Conservation (phyloP, 2,888 invertebrate genomes). For the Eretmocerus hayati region DNA sequence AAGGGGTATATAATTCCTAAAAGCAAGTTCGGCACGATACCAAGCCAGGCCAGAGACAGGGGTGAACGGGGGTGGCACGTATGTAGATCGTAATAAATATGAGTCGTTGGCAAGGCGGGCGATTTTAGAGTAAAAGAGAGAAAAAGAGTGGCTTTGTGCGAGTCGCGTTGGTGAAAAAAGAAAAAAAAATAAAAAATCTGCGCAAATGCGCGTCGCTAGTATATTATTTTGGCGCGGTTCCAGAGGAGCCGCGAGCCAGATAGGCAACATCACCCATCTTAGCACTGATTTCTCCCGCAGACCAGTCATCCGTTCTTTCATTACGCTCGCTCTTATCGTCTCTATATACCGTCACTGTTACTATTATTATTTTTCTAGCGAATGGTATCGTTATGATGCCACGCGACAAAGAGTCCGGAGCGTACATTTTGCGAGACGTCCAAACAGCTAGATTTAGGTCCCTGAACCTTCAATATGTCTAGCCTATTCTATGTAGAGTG, state of each 20-base stretch:
- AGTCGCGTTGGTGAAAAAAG: not conserved
- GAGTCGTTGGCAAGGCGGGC: slow-evolving; percentile 20
- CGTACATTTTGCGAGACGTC: too few relatives aligned
- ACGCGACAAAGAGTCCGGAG: too few relatives aligned
- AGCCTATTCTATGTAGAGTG: too few relatives aligned
- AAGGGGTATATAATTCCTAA: slow-evolving; percentile 5
- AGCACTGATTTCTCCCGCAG: slow-evolving; percentile 30
- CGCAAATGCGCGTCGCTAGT: slow-evolving; percentile 37
- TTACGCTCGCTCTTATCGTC: too few relatives aligned
- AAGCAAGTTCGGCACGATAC: not conserved
- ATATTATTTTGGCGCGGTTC: slow-evolving; percentile 46
- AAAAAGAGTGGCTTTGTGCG: not conserved
- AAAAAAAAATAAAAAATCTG: slow-evolving; percentile 2
- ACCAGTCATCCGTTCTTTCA: too few relatives aligned
- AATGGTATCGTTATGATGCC: too few relatives aligned
- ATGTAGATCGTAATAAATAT: slow-evolving; percentile 19
- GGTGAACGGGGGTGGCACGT: not conserved
- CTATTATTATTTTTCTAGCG: slow-evolving; percentile 3
- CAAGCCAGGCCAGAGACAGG: too few relatives aligned
- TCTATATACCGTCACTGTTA: too few relatives aligned
- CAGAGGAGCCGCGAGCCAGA: slow-evolving; percentile 44
- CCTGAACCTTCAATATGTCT: too few relatives aligned
- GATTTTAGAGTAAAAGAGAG: too few relatives aligned
- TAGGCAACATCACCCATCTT: slow-evolving; percentile 45
- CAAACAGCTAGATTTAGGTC: too few relatives aligned